Conservation (phyloP, 2,888 invertebrate genomes). For the Scelioninae gen. 1 region DNA sequence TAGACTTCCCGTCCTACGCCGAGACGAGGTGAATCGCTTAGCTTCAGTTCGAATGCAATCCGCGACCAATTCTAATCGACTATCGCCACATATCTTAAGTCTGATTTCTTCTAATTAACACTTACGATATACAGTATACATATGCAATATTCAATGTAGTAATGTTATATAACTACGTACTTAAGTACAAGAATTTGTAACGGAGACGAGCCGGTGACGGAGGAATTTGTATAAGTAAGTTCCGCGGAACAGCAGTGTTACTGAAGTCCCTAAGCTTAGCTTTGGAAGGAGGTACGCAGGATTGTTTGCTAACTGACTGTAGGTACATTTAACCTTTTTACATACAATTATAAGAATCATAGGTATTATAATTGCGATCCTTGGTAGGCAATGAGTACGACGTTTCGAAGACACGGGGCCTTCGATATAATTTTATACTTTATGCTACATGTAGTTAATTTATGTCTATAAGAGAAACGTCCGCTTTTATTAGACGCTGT, state of each 20-base stretch:
- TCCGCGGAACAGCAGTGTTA: conserved; percentile 51
- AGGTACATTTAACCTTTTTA: conserved; percentile 74
- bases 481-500: conserved; percentile 54
- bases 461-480: conserved; percentile 70
- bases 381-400: conserved; percentile 80
- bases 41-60: neutral
- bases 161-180: conserved; percentile 58
- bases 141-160: conserved; percentile 53
- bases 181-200: conserved; percentile 65
- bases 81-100: conserved; percentile 17
- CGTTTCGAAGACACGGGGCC: conserved; percentile 73
- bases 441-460: conserved; percentile 68
- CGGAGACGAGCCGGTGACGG: conserved; percentile 37
- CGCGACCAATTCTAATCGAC: conserved; percentile 8
- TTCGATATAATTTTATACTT: conserved; percentile 64
- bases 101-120: conserved; percentile 54
- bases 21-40: neutral
- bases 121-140: conserved; percentile 60
- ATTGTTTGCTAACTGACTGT: conserved; percentile 69
- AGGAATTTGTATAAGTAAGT: conserved; percentile 66
- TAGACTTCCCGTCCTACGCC: conserved; percentile 17
- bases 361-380: conserved; percentile 80
- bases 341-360: conserved; percentile 79
- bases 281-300: conserved; percentile 51
- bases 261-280: conserved; percentile 74